These are phyloP conservation scores for Bombylius discolor DNA, from an alignment of 2,888 invertebrate genomes.

Conservation along the genomic window DNA sequence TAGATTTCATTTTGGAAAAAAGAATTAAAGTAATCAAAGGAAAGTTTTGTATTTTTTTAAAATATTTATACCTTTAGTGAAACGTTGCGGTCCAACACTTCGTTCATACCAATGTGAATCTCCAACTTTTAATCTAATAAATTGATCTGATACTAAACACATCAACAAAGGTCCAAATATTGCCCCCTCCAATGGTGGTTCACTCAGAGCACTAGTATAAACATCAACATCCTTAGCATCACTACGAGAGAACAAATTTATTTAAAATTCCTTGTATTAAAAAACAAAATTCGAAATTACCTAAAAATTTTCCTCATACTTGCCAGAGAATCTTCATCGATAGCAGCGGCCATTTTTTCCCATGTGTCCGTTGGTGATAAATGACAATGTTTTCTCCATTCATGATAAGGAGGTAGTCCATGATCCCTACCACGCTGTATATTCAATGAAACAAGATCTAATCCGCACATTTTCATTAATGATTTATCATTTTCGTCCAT, in stretches of 20 bases:
- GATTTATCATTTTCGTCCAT: conserved; percentile 13
- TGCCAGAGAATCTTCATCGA: conserved; percentile 50
- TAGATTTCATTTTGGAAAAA: conserved; percentile 21
- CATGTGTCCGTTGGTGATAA: conserved; percentile 48
- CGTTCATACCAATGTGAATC: conserved; percentile 88
- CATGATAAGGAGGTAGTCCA: conserved; percentile 65
- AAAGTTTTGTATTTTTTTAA: no score
- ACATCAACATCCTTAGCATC: conserved; percentile 74
- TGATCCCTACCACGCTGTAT: conserved; percentile 84
- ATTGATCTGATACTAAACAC: conserved; percentile 77
- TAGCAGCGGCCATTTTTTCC: conserved; percentile 46
- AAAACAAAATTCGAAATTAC: conserved; percentile 30
- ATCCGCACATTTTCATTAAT: conserved; percentile 37
- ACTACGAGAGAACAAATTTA: conserved; percentile 24
- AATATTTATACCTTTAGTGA: conserved; percentile 44
- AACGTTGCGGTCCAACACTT: conserved; percentile 47
- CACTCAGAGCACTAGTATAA: conserved; percentile 77
- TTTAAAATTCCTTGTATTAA: neutral
- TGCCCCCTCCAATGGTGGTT: conserved; percentile 54
- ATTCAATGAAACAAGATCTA: conserved; percentile 76
- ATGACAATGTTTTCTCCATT: conserved; percentile 65
- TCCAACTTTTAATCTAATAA: conserved; percentile 61
- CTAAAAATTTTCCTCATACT: conserved; percentile 52
- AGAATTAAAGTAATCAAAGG: neutral
- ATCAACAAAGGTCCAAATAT: conserved; percentile 75